Percentiles rank a stretch among this genome's conserved stretches.
These are phyloP conservation scores for Eugnorisma glareosa DNA, from an alignment of 2,888 invertebrate species.

Conservation along the genomic window DNA sequence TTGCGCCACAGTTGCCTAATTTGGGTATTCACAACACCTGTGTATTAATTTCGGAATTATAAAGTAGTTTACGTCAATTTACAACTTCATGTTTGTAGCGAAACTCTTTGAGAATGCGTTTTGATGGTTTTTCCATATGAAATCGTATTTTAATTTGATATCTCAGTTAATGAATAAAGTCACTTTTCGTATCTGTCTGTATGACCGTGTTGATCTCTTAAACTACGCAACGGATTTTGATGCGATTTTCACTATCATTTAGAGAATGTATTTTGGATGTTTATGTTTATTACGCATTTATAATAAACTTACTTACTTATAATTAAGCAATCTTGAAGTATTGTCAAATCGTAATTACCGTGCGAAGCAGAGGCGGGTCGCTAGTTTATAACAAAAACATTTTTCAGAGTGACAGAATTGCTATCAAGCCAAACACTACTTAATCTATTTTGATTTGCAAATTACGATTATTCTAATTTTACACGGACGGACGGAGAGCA, in stretches of 20 bases:
- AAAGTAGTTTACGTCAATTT: constrained; percentile 24
- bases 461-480: background rate
- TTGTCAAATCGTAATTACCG: background rate
- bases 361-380: no score
- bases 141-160: background rate
- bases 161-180: background rate
- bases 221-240: no score
- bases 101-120: background rate
- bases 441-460: background rate
- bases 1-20: constrained; percentile 44
- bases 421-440: background rate
- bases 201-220: background rate
- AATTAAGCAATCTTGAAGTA: background rate
- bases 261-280: no score
- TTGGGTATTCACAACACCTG: constrained; percentile 56
- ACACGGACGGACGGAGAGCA: no score
- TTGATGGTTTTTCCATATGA: background rate
- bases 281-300: no score
- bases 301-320: no score
- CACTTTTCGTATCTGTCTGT: background rate
- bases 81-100: constrained; percentile 1
- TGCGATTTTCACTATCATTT: no score
- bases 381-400: background rate
- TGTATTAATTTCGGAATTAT: constrained; percentile 19
- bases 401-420: background rate